Conservation (phyloP, 2,888 invertebrate species). For the Dione vanillae region DNA sequence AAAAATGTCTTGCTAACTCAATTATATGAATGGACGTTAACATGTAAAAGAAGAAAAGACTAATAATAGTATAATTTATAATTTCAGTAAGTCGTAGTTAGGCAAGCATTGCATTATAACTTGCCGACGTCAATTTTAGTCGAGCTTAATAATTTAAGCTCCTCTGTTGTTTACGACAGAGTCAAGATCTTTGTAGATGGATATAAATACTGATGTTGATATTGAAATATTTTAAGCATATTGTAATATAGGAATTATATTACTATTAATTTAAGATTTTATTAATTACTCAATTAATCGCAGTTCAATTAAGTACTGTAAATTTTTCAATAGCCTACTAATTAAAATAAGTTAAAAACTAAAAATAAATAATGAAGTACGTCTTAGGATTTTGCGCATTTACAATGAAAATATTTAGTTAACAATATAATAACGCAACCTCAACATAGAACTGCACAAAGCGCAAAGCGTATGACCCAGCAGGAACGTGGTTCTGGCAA, state of each 20-base stretch:
- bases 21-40: not conserved
- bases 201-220: not conserved
- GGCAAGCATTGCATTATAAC: conserved; percentile 57
- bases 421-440: conserved; percentile 42
- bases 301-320: too few relatives aligned
- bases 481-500: conserved; percentile 40
- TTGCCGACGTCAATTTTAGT: conserved; percentile 61
- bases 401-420: conserved; percentile 42
- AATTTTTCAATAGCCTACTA: too few relatives aligned
- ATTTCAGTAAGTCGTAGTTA: conserved; percentile 56
- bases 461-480: conserved; percentile 36
- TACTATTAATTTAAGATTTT: not conserved
- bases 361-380: not conserved
- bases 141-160: conserved; percentile 71
- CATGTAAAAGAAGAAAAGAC: not conserved
- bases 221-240: conserved; percentile 8
- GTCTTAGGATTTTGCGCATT: conserved; percentile 17
- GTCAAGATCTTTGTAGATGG: not conserved
- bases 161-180: conserved; percentile 46
- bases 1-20: not conserved
- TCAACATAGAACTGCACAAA: conserved; percentile 35
- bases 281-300: too few relatives aligned
- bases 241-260: too few relatives aligned
- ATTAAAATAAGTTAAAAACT: not conserved
- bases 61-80: conserved; percentile 47